Evolutionary conservation across 2,797 vertebrate genomes (phyloP).

Genomic region (Fundulus diaphanus): DNA sequence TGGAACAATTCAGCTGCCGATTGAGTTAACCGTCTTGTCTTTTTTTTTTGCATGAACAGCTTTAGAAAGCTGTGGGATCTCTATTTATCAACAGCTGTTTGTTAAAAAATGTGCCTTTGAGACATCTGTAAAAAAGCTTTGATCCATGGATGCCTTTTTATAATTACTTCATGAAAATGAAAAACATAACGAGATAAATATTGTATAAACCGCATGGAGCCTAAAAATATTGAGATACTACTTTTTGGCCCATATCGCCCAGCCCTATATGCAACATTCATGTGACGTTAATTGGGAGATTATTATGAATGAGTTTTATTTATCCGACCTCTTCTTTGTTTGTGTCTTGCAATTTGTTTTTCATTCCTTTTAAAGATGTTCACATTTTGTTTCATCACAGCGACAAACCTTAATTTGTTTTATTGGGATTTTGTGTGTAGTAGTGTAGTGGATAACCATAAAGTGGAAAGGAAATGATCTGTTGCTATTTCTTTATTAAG

Average conservation of each 20-base stretch:
- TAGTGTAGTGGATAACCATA: background rate
- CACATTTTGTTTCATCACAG: background rate
- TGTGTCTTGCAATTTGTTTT: background rate
- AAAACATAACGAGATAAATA: no score
- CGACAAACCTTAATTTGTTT: background rate
- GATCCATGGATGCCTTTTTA: no score
- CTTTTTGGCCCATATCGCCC: no score
- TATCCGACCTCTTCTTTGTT: background rate
- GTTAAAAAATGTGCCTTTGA: no score
- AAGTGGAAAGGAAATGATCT: background rate
- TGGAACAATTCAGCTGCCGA: constrained; percentile 44
- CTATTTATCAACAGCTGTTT: no score
- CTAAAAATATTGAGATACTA: no score
- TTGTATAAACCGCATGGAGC: no score
- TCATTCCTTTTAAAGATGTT: background rate
- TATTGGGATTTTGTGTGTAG: background rate
- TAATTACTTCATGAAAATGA: no score
- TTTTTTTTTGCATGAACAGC: constrained; percentile 4
- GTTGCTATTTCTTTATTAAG: background rate
- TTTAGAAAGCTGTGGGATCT: constrained; percentile 28
- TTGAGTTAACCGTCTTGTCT: constrained; percentile 31
- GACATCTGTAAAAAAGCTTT: no score
- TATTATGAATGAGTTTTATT: background rate
- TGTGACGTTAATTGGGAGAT: background rate
- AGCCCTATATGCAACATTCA: background rate